Conservation (phyloP, 2,888 invertebrate genomes). For the Watsonalla binaria region DNA sequence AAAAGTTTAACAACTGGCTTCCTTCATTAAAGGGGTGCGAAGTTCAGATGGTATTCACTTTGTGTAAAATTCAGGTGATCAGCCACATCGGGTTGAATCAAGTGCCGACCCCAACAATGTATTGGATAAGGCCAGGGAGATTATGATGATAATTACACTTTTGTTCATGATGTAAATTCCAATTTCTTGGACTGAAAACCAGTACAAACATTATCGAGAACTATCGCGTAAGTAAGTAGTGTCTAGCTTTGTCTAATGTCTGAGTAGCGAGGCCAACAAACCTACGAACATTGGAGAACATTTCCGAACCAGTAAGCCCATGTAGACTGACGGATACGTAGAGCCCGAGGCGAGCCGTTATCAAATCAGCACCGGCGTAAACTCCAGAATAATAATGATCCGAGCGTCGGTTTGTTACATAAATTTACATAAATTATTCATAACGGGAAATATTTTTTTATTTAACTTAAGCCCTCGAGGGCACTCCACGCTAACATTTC, state of each 20-base stretch:
- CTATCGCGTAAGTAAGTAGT: too few species aligned
- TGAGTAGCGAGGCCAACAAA: neutral
- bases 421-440: constrained; percentile 42
- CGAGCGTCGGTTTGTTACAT: constrained; percentile 29
- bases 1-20: too few species aligned
- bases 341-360: constrained; percentile 28
- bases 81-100: too few species aligned
- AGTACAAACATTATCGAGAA: neutral
- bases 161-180: too few species aligned
- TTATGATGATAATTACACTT: too few species aligned
- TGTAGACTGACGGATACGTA: constrained; percentile 6
- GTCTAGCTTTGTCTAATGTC: neutral
- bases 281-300: constrained; percentile 3
- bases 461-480: constrained; percentile 20
- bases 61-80: too few species aligned
- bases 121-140: too few species aligned
- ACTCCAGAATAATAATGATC: constrained; percentile 39
- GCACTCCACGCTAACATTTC: constrained; percentile 11
- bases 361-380: constrained; percentile 39
- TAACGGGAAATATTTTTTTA: constrained; percentile 28
- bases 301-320: constrained; percentile 8
- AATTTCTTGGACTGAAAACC: too few species aligned
- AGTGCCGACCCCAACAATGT: too few species aligned
- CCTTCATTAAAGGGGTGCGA: too few species aligned
- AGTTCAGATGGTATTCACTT: too few species aligned